phyloP scores from a whole-genome alignment of 2,113 vertebrate genomes.

The Monopterus albus region DNA sequence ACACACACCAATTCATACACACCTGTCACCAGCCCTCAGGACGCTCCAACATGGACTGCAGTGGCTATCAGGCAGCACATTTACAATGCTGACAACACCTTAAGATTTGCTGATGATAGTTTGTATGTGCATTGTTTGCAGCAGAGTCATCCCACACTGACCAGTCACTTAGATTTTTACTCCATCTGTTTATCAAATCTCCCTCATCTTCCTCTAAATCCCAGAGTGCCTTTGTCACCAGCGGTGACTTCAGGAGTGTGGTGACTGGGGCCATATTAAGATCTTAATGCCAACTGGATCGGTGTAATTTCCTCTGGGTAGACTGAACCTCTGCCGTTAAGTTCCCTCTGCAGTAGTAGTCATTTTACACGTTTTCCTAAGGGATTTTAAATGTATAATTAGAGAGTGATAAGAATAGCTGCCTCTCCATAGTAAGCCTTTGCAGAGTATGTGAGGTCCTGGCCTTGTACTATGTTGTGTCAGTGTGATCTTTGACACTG shows the following conservation, averaged over 20 bases:
- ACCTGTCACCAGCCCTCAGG: conserved; percentile 74
- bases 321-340: background rate
- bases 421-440: background rate
- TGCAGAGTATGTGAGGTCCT: conserved; percentile 8
- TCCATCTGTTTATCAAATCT: conserved; percentile 22
- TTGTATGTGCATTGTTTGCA: background rate
- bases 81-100: no score
- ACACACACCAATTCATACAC: conserved; percentile 38
- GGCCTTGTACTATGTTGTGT: conserved; percentile 32
- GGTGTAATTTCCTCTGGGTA: background rate
- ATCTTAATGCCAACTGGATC: background rate
- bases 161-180: background rate
- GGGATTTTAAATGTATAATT: conserved; percentile 15
- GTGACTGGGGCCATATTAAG: background rate
- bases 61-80: no score
- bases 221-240: background rate
- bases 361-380: background rate
- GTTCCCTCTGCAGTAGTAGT: background rate
- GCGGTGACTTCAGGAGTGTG: background rate
- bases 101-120: conserved; percentile 26
- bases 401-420: conserved; percentile 16
- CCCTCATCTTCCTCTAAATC: background rate
- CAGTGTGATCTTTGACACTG: conserved; percentile 13
- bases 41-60: conserved; percentile 6
- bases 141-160: conserved; percentile 32